Conservation (phyloP, 1,140 invertebrate genomes). For the Tachypleus tridentatus region DNA sequence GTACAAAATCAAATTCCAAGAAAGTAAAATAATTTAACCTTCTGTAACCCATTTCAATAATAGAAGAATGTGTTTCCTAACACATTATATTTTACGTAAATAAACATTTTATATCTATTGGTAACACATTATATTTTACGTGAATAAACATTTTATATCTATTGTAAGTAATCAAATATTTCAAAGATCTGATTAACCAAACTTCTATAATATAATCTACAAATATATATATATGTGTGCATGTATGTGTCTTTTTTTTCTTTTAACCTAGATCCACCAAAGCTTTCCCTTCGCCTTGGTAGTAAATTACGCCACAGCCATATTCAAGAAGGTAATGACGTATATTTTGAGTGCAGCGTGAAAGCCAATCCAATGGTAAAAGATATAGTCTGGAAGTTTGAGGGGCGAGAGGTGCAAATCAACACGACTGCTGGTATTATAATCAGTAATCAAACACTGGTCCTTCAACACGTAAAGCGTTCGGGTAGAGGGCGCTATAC, state of each 20-base stretch:
- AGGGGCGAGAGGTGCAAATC: slow-evolving; percentile 34
- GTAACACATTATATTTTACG: too few species aligned
- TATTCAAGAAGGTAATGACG: slow-evolving; percentile 60
- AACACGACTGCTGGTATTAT: slow-evolving; percentile 51
- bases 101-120: too few species aligned
- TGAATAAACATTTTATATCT: too few species aligned
- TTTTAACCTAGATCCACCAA: slow-evolving; percentile 55
- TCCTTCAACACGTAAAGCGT: slow-evolving; percentile 29
- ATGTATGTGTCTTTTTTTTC: not conserved
- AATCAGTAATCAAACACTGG: slow-evolving; percentile 56
- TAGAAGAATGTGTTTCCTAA: too few species aligned
- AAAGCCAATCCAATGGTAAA: slow-evolving; percentile 73
- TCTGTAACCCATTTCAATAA: too few species aligned
- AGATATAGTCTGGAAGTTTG: slow-evolving; percentile 67
- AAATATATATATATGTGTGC: too few species aligned
- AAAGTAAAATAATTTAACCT: too few species aligned
- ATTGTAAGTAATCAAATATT: too few species aligned
- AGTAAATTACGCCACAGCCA: slow-evolving; percentile 49
- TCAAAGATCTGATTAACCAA: too few species aligned
- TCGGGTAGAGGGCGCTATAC: slow-evolving; percentile 48
- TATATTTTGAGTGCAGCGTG: slow-evolving; percentile 80
- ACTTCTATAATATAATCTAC: too few species aligned
- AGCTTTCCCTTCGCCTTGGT: slow-evolving; percentile 59
- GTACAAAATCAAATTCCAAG: too few species aligned
- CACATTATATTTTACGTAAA: too few species aligned